Percentiles rank a stretch among this genome's conserved stretches.
Evolutionary conservation across 2,888 invertebrate genomes (phyloP).

Genomic region (Scaptomyza caliginosa): DNA sequence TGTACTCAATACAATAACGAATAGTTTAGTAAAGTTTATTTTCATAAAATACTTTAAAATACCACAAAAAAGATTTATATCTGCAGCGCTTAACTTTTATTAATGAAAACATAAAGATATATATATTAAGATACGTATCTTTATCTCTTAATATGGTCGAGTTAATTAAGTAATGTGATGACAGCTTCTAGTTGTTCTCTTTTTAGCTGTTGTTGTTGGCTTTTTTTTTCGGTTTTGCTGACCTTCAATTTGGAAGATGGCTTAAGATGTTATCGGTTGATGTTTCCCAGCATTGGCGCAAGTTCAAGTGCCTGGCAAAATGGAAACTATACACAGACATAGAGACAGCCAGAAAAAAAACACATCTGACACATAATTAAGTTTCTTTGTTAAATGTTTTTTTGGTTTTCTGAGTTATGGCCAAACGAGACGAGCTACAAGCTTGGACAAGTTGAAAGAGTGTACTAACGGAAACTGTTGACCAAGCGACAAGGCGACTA

Average conservation of each 20-base stretch:
- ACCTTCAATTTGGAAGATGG: slow-evolving; percentile 14
- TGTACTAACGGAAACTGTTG: slow-evolving; percentile 66
- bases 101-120: too few relatives aligned
- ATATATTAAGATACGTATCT: background rate
- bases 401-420: slow-evolving; percentile 34
- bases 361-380: slow-evolving; percentile 43
- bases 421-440: slow-evolving; percentile 56
- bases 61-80: too few relatives aligned
- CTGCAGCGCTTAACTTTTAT: too few relatives aligned
- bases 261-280: slow-evolving; percentile 17
- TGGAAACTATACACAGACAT: slow-evolving; percentile 12
- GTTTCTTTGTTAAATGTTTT: slow-evolving; percentile 36
- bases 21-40: too few relatives aligned
- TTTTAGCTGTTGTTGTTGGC: background rate
- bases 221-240: slow-evolving; percentile 1
- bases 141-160: background rate
- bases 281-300: slow-evolving; percentile 42
- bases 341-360: slow-evolving; percentile 11
- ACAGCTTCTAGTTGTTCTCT: background rate
- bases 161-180: background rate
- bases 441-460: slow-evolving; percentile 50
- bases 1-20: too few relatives aligned
- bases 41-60: too few relatives aligned
- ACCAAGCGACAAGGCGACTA: slow-evolving; percentile 26
- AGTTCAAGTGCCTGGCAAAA: slow-evolving; percentile 26